Conservation (phyloP, 2,888 invertebrate genomes). For the Patella caerulea region DNA sequence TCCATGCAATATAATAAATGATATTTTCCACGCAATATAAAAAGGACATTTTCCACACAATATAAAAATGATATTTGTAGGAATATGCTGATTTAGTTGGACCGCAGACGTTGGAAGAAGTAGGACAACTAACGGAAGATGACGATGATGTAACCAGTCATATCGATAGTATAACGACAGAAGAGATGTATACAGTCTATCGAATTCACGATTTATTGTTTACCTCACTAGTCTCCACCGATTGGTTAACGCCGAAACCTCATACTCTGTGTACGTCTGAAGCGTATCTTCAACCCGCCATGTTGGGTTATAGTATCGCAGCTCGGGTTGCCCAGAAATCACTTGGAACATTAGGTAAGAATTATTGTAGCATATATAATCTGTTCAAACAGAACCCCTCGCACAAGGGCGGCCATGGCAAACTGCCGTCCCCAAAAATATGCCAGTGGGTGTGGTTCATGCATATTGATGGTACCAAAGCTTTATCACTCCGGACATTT, state of each 20-base stretch:
- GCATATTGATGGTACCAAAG: no score
- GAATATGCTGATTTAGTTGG: conserved; percentile 67
- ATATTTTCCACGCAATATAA: neutral
- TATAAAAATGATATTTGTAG: conserved; percentile 35
- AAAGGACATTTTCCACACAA: no score
- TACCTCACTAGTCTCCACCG: conserved; percentile 46
- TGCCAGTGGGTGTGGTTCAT: no score
- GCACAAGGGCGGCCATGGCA: no score
- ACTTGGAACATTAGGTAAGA: conserved; percentile 43
- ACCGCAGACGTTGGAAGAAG: conserved; percentile 53
- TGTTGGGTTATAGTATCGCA: conserved; percentile 55
- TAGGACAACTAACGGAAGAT: conserved; percentile 22
- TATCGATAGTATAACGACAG: conserved; percentile 52
- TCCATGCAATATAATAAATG: no score
- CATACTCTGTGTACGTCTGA: conserved; percentile 23
- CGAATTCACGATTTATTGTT: conserved; percentile 50
- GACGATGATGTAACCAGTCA: conserved; percentile 38
- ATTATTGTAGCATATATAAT: no score
- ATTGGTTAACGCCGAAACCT: conserved; percentile 46
- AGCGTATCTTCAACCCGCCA: conserved; percentile 49
- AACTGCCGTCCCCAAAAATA: no score
- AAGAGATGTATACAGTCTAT: conserved; percentile 55
- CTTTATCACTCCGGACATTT: no score
- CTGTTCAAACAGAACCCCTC: no score
- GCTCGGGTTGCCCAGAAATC: conserved; percentile 41